Percentiles rank a stretch among this genome's conserved stretches.
Evolutionary conservation across 2,113 vertebrate genomes (phyloP).

Genomic region (Ia io): DNA sequence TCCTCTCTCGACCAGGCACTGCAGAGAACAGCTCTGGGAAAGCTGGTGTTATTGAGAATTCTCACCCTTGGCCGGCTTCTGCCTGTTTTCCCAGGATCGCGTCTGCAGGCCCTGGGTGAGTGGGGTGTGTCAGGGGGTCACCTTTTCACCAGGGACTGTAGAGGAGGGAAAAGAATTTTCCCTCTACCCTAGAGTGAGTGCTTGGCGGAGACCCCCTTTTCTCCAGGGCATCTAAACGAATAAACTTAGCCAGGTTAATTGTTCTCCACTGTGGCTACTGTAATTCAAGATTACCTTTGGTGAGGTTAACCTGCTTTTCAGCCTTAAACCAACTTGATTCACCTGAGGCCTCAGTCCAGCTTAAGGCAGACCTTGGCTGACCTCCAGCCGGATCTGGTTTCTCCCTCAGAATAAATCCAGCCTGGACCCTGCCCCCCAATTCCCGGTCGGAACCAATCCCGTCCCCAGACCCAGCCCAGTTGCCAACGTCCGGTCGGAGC

Average conservation of each 20-base stretch:
- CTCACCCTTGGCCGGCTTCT: neutral
- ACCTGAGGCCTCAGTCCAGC: neutral
- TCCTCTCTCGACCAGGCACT: neutral
- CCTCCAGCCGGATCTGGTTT: accelerated
- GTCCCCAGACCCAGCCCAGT: accelerated
- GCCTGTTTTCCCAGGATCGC: neutral
- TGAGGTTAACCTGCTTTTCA: neutral
- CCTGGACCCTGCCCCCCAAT: neutral
- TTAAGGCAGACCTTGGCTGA: neutral
- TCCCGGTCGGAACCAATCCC: neutral
- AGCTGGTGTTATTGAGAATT: neutral
- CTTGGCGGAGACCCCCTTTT: neutral
- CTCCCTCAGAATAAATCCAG: neutral
- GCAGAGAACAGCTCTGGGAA: neutral
- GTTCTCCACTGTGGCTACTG: neutral
- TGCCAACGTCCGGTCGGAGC: neutral
- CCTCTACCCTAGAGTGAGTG: neutral
- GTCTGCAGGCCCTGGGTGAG: neutral
- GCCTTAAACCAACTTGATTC: neutral
- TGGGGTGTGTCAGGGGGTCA: neutral
- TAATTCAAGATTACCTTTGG: neutral
- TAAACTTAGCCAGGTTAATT: neutral
- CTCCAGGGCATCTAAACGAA: neutral
- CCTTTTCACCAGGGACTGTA: neutral
- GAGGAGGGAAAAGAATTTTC: neutral